Evolutionary conservation across 2,113 vertebrate species (phyloP).

Genomic region (Urocolius indicus): DNA sequence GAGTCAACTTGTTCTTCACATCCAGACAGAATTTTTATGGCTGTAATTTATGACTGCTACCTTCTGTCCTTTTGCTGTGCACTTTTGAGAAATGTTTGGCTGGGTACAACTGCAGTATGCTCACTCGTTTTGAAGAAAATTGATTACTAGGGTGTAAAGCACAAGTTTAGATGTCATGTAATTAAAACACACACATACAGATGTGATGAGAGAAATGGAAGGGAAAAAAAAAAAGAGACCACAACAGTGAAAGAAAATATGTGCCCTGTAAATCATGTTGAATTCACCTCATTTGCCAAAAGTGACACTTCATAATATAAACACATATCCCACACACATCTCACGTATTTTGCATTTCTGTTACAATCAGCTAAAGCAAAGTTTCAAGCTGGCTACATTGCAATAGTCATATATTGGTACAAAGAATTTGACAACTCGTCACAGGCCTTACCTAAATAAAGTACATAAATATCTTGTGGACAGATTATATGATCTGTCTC

Average conservation of each 20-base stretch:
- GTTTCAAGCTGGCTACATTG: not conserved
- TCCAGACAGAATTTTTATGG: not conserved
- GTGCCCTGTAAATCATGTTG: not conserved
- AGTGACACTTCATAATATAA: not conserved
- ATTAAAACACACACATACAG: not conserved
- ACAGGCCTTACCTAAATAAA: not conserved
- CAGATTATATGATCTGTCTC: not conserved
- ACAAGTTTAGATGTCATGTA: not conserved
- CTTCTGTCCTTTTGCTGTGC: not conserved
- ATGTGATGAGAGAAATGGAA: no score
- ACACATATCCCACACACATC: not conserved
- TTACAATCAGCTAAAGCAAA: not conserved
- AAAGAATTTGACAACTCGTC: not conserved
- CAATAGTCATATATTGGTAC: not conserved
- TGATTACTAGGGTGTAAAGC: not conserved
- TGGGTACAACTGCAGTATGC: not conserved
- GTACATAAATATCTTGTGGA: not conserved
- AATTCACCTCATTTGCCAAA: not conserved
- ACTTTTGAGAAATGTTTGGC: not conserved
- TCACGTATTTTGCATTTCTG: not conserved
- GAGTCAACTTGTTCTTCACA: not conserved
- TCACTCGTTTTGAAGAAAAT: not conserved
- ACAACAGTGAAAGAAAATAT: not conserved
- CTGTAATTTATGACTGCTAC: not conserved
- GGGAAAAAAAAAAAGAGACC: not conserved